These are phyloP conservation scores for Salticus scenicus DNA, from an alignment of 2,888 invertebrate genomes.

Conservation along the genomic window DNA sequence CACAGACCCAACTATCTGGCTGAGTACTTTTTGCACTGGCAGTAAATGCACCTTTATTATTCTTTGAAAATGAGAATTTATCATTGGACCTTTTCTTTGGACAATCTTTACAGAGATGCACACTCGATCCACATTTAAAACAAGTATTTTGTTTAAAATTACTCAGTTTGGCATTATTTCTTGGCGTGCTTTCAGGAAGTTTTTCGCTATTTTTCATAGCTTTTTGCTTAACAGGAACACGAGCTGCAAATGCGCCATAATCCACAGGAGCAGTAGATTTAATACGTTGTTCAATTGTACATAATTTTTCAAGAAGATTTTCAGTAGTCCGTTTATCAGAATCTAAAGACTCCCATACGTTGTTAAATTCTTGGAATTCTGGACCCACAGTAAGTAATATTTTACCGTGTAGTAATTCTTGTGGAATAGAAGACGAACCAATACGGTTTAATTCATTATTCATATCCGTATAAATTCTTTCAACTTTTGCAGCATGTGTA, in stretches of 20 bases:
- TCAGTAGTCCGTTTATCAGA: neutral
- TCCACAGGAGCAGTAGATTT: neutral
- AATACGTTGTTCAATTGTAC: neutral
- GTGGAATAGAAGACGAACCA: too few relatives aligned
- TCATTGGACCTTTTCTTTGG: neutral
- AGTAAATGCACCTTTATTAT: neutral
- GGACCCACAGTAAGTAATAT: neutral
- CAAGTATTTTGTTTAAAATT: neutral
- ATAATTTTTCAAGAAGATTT: too few relatives aligned
- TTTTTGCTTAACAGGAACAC: neutral
- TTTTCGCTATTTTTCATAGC: neutral
- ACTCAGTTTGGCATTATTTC: neutral
- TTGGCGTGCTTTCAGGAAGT: neutral
- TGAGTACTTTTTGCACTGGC: neutral
- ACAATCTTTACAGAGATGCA: neutral
- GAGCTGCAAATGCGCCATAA: neutral
- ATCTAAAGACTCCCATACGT: conserved; percentile 24
- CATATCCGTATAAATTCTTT: too few relatives aligned
- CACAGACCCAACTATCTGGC: neutral
- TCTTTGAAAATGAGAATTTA: too few relatives aligned
- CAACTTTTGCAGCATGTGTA: too few relatives aligned
- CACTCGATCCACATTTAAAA: neutral
- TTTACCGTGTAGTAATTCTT: too few relatives aligned
- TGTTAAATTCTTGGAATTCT: conserved; percentile 25
- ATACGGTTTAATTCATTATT: too few relatives aligned